phyloP scores from a whole-genome alignment of 1,140 invertebrate species.

The Luehdorfia chinensis region DNA sequence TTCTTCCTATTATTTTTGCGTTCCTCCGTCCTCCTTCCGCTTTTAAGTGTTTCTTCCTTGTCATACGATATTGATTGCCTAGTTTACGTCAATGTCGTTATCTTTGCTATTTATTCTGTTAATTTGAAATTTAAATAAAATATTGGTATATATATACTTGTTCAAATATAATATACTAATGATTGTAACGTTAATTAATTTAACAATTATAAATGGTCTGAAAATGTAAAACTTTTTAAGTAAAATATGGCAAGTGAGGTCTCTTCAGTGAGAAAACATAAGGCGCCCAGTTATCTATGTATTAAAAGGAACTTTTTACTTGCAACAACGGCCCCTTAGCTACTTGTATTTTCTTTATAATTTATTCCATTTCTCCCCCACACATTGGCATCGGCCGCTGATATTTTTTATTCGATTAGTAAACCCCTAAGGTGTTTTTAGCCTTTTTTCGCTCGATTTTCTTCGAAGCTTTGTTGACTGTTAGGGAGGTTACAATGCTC shows the following conservation, averaged over 20 bases:
- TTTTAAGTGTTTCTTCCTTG: conserved; percentile 42
- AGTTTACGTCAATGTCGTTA: conserved; percentile 21
- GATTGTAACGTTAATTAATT: too few relatives aligned
- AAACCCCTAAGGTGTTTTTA: conserved; percentile 79
- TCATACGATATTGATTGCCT: conserved; percentile 22
- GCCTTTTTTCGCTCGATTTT: conserved; percentile 77
- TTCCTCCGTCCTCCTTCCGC: conserved; percentile 35
- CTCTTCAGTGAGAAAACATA: conserved; percentile 21
- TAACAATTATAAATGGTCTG: neutral
- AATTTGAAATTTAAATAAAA: neutral
- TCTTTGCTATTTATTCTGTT: conserved; percentile 20
- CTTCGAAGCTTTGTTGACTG: conserved; percentile 76
- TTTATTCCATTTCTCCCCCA: conserved; percentile 75
- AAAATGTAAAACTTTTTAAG: neutral
- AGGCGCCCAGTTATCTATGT: conserved; percentile 22
- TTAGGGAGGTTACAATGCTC: conserved; percentile 68
- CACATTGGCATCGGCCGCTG: conserved; percentile 74
- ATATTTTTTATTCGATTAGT: conserved; percentile 80
- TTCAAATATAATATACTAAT: too few relatives aligned
- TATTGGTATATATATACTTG: neutral
- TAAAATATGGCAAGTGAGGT: neutral
- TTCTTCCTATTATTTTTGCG: conserved; percentile 64
- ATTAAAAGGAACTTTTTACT: conserved; percentile 60
- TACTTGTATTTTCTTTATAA: conserved; percentile 75
- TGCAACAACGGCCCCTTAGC: conserved; percentile 59